phyloP scores from a whole-genome alignment of 1,140 invertebrate species.

The Drosophila parvula region DNA sequence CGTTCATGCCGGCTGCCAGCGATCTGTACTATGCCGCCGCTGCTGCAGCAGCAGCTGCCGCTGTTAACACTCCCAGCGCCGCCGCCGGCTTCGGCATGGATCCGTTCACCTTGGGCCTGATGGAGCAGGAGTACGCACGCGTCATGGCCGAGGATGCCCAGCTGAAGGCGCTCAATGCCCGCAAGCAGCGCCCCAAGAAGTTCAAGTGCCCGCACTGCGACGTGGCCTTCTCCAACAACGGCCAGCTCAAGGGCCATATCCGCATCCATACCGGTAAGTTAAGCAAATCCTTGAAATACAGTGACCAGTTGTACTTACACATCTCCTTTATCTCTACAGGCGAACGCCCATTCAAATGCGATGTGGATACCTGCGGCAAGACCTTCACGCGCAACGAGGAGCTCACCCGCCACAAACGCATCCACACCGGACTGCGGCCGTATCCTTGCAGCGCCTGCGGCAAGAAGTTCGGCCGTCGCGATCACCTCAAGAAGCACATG shows the following conservation, averaged over 20 bases:
- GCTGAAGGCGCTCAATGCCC: conserved; percentile 86
- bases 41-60: conserved; percentile 61
- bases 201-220: conserved; percentile 95
- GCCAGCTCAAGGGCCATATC: conserved; percentile 95
- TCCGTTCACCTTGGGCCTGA: conserved; percentile 77
- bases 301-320: conserved; percentile 22
- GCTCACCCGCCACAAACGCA: conserved; percentile 94
- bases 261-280: conserved; percentile 93
- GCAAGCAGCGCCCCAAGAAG: conserved; percentile 93
- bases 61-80: conserved; percentile 33
- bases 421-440: conserved; percentile 93
- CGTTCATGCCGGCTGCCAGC: conserved; percentile 57
- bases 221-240: conserved; percentile 96
- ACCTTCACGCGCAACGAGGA: conserved; percentile 97
- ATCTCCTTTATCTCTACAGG: conserved; percentile 85
- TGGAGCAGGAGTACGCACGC: conserved; percentile 88
- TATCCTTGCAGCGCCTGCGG: conserved; percentile 91
- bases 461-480: conserved; percentile 95
- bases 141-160: conserved; percentile 88
- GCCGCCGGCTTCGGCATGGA: conserved; percentile 69
- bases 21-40: conserved; percentile 75
- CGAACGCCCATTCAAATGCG: conserved; percentile 94
- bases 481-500: conserved; percentile 93
- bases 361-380: conserved; percentile 92
- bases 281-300: background rate